Evolutionary conservation across 2,797 vertebrate genomes (phyloP).

Genomic region (Galaxias olidus): DNA sequence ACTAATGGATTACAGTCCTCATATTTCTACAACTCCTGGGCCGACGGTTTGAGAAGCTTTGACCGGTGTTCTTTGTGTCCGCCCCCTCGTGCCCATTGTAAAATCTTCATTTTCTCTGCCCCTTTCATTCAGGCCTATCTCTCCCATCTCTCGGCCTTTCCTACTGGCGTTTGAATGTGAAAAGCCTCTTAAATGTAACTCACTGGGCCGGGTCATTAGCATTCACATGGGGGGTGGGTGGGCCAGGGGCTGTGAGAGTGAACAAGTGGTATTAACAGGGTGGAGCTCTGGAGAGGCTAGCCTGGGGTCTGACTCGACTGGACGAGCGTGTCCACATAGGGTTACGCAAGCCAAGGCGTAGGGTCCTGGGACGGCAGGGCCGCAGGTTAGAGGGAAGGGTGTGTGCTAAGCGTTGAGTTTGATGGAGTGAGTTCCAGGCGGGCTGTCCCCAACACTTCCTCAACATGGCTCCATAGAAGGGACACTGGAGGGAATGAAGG

Average conservation of each 20-base stretch:
- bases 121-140: constrained; percentile 19
- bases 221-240: constrained; percentile 55
- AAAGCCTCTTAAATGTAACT: constrained; percentile 77
- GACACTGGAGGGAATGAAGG: constrained; percentile 72
- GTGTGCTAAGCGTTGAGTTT: too few species aligned
- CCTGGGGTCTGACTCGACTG: neutral
- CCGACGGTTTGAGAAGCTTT: neutral
- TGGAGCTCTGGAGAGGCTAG: constrained; percentile 7
- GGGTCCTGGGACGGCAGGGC: constrained; percentile 13
- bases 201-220: constrained; percentile 69
- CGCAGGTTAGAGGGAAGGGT: neutral
- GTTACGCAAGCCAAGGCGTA: constrained; percentile 9
- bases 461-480: constrained; percentile 53
- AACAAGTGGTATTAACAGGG: constrained; percentile 29
- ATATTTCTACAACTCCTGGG: constrained; percentile 11
- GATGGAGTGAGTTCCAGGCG: neutral
- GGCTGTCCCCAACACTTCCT: constrained; percentile 47
- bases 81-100: neutral
- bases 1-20: constrained; percentile 27
- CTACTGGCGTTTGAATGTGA: constrained; percentile 73
- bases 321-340: neutral
- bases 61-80: too few species aligned
- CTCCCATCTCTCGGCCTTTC: constrained; percentile 20
- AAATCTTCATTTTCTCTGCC: constrained; percentile 18
- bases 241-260: constrained; percentile 16